Conservation (phyloP, 2,888 invertebrate species). For the Lepas anatifera region DNA sequence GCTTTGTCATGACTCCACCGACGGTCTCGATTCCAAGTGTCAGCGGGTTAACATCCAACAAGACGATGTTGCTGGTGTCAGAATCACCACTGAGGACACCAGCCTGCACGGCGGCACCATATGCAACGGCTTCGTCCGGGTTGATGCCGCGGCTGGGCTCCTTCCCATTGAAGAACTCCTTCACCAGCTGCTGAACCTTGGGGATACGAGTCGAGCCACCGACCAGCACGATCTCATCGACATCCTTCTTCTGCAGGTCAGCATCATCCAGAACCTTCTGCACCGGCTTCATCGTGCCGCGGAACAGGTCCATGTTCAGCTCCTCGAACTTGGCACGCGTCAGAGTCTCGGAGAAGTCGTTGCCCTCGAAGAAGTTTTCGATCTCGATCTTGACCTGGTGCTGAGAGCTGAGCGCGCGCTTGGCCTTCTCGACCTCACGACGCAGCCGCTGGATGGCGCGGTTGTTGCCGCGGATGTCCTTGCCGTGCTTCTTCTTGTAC, state of each 20-base stretch:
- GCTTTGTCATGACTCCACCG: constrained; percentile 98
- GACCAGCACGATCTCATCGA: constrained; percentile 96
- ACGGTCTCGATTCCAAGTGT: constrained; percentile 99
- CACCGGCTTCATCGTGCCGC: constrained; percentile 87
- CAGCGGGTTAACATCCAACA: constrained; percentile 95
- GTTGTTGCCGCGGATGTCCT: constrained; percentile 86
- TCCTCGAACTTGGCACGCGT: constrained; percentile 99
- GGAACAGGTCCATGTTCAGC: constrained; percentile 68
- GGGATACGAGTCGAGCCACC: constrained; percentile 99
- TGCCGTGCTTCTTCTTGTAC: constrained; percentile 97
- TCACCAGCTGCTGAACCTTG: constrained; percentile 85
- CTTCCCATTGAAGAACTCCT: constrained; percentile 93
- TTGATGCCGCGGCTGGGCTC: constrained; percentile 97
- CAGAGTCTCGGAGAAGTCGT: constrained; percentile 94
- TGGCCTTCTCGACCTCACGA: constrained; percentile 95
- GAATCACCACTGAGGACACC: constrained; percentile 96
- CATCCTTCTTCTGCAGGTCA: constrained; percentile 96
- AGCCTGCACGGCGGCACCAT: constrained; percentile 96
- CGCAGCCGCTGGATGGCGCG: constrained; percentile 90
- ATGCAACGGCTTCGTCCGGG: constrained; percentile 98
- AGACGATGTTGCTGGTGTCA: constrained; percentile 77
- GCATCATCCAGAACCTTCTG: constrained; percentile 95
- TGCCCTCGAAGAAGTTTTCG: constrained; percentile 95
- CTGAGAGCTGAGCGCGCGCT: constrained; percentile 83
- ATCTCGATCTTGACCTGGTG: constrained; percentile 98